A percentile compares a stretch with the other conserved stretches of the same genome.
These are phyloP conservation scores for Percopsis transmontana DNA, from an alignment of 2,113 vertebrate genomes.

Conservation along the genomic window DNA sequence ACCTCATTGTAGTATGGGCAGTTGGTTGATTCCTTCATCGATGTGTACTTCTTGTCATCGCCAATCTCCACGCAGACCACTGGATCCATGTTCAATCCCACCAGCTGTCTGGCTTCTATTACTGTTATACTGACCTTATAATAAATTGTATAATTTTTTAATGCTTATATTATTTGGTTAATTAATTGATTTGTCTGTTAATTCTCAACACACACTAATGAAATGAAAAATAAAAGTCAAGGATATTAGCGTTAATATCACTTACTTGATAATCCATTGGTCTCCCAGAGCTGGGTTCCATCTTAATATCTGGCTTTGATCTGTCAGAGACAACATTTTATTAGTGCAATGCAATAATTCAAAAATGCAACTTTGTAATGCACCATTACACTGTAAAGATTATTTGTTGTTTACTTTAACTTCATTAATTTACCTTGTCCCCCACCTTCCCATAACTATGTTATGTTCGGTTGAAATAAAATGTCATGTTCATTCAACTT, in stretches of 20 bases:
- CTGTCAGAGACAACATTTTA: constrained; percentile 59
- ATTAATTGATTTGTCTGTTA: background rate
- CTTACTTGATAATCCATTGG: constrained; percentile 95
- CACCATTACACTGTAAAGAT: too few species aligned
- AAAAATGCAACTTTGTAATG: too few species aligned
- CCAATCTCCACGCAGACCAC: constrained; percentile 96
- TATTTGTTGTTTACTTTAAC: too few species aligned
- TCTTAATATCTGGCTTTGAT: constrained; percentile 97
- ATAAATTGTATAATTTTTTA: background rate
- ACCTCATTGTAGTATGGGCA: constrained; percentile 98
- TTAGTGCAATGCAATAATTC: too few species aligned
- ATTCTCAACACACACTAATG: background rate
- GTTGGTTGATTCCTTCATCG: constrained; percentile 98
- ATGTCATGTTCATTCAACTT: background rate
- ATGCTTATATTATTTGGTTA: background rate
- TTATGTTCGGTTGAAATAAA: background rate
- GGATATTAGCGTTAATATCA: background rate
- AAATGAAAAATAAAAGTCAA: background rate
- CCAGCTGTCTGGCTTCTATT: constrained; percentile 93
- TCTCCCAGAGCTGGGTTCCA: constrained; percentile 92
- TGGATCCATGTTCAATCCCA: constrained; percentile 97
- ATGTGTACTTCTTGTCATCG: constrained; percentile 96
- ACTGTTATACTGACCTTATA: constrained; percentile 90
- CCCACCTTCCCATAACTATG: too few species aligned
- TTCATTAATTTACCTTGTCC: too few species aligned